Evolutionary conservation across 2,797 vertebrate genomes (phyloP), one percentile per base, ranked within the genome.

Genomic region (Todus mexicanus): DNA sequence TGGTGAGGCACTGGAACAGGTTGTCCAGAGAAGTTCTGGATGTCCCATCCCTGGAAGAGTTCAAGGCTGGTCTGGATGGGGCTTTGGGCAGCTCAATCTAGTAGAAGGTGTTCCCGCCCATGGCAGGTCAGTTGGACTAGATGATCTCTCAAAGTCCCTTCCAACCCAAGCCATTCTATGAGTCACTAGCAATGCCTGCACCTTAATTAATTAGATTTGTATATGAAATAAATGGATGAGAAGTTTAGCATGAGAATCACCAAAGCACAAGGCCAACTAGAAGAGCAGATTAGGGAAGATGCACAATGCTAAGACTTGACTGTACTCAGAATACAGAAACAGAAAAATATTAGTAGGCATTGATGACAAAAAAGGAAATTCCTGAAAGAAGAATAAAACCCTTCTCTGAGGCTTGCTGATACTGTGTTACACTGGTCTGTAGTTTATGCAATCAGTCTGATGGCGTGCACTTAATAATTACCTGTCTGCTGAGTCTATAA

Each of bases 101-200:
- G 29, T 63, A 14, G 38, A 31, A 63, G 38, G 13, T 63, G 27
- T 31, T 18, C 18, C 12, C 29, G 37, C 38, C 19, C 26, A 42
- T 15, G 14, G 29, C 29, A 42, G 38, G 37, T 27, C 20, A 10
- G 27, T 15, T 22, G 59, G 29, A 31, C 8, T 31, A 29, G 19
- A 21, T 29, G 38, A 63, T 42, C 13, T 31, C 29, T 63, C 31
- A 63, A 42, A 27, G 29, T 54, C 60, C 13, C 29, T 42, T 63
- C 60, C 27, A 63, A 42, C 38, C 19, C 19, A 63, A 42, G 42
- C 27, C 29, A 63, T 21, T 42, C 60, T 63, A 19, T 61, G 53
- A n/a, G n/a, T n/a, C n/a, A n/a, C n/a, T n/a, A n/a, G n/a, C 31
- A 54, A 21, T 54, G 12, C 15, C 7, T 0, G 0, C 15, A 21